A percentile compares a stretch with the other conserved stretches of the same genome.
Conservation (phyloP, 2,797 vertebrate species). For the Pangasius mekongensis region DNA sequence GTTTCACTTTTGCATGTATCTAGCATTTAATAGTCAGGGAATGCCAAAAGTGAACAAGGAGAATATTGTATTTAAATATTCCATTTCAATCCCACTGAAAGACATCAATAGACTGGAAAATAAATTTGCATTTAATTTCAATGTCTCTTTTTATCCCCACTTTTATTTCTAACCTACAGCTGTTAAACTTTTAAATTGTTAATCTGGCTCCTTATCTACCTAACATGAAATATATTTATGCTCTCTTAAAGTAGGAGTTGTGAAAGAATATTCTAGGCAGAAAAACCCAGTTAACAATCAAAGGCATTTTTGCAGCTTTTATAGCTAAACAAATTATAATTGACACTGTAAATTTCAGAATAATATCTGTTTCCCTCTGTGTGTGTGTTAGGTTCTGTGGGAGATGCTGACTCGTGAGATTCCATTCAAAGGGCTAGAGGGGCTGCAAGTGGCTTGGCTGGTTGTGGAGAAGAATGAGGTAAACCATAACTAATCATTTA, state of each 20-base stretch:
- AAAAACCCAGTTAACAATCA: not conserved
- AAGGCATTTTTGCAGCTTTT: not conserved
- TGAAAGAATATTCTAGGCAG: no score
- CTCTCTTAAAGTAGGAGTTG: not conserved
- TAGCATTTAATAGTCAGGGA: no score
- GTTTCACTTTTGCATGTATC: not conserved
- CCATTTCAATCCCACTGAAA: not conserved
- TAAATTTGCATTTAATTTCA: not conserved
- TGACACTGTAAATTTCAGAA: not conserved
- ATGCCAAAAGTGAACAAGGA: not conserved
- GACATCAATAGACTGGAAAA: not conserved
- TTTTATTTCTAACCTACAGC: not conserved
- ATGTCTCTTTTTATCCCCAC: not conserved
- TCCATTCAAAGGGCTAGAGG: constrained; percentile 98
- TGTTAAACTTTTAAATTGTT: not conserved
- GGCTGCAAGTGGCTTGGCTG: constrained; percentile 98
- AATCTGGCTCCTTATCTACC: not conserved
- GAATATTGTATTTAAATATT: not conserved
- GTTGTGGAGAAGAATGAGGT: constrained; percentile 99
- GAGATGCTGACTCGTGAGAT: constrained; percentile 98
- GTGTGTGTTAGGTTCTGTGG: constrained; percentile 90
- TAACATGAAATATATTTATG: not conserved
- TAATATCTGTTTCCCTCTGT: constrained; percentile 1
- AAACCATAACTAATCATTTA: constrained; percentile 46
- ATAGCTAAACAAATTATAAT: not conserved